Evolutionary conservation across 2,797 vertebrate species (phyloP).

Genomic region (Sebastes hubbsi): DNA sequence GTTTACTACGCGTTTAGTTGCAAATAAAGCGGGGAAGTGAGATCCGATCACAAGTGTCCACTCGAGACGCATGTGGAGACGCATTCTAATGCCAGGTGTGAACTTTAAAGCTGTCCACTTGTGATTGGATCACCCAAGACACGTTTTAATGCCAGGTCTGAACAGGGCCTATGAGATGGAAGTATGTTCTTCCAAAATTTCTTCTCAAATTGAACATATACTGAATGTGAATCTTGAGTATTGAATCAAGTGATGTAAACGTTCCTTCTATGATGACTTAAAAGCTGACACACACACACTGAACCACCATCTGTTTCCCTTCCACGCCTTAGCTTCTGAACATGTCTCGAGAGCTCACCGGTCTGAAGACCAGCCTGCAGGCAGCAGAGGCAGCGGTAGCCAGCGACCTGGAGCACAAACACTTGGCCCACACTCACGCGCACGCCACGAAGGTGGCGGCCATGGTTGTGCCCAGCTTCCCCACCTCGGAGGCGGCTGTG

Average conservation of each 20-base stretch:
- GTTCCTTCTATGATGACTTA: neutral
- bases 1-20: too few species aligned
- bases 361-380: slow-evolving; percentile 91
- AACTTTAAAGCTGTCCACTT: too few species aligned
- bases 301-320: neutral
- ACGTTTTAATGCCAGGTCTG: too few species aligned
- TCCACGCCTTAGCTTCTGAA: slow-evolving; percentile 87
- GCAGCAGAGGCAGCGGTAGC: slow-evolving; percentile 90
- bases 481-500: slow-evolving; percentile 92
- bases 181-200: neutral
- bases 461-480: slow-evolving; percentile 86
- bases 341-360: slow-evolving; percentile 97
- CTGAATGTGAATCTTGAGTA: neutral
- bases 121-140: too few species aligned
- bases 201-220: neutral
- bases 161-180: too few species aligned
- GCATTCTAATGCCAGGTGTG: too few species aligned
- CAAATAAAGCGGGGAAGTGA: too few species aligned
- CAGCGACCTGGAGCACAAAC: slow-evolving; percentile 84
- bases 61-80: too few species aligned
- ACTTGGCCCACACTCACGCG: slow-evolving; percentile 79
- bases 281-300: neutral
- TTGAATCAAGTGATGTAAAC: neutral
- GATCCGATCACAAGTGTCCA: too few species aligned
- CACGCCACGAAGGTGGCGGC: slow-evolving; percentile 67